These are phyloP conservation scores for Spodoptera litura DNA, from an alignment of 1,140 invertebrate species.

Conservation along the genomic window DNA sequence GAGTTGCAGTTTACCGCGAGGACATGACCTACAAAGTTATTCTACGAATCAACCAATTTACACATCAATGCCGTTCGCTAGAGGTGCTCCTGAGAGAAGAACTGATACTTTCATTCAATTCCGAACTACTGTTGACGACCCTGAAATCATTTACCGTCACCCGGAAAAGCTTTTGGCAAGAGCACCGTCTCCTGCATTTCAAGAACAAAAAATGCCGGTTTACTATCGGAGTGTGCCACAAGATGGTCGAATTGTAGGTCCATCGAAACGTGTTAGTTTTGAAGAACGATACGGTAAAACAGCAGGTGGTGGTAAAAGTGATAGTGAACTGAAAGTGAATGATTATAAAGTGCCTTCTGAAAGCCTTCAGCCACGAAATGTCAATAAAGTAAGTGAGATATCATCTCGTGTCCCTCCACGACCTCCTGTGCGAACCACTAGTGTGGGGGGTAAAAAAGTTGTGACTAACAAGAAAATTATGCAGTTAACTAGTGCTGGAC, in stretches of 20 bases:
- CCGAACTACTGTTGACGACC: slow-evolving; percentile 52
- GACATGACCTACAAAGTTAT: slow-evolving; percentile 60
- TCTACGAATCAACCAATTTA: slow-evolving; percentile 60
- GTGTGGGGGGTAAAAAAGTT: slow-evolving; percentile 62
- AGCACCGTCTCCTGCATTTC: slow-evolving; percentile 48
- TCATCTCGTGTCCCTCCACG: slow-evolving; percentile 58
- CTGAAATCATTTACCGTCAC: slow-evolving; percentile 69
- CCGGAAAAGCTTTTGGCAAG: slow-evolving; percentile 61
- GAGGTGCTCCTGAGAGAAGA: slow-evolving; percentile 69
- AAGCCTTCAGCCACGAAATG: slow-evolving; percentile 13
- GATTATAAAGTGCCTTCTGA: slow-evolving; percentile 21
- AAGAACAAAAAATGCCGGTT: slow-evolving; percentile 49
- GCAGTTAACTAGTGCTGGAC: slow-evolving; percentile 48
- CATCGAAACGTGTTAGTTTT: slow-evolving; percentile 70
- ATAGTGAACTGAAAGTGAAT: slow-evolving; percentile 38
- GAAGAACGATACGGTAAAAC: slow-evolving; percentile 56
- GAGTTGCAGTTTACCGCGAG: slow-evolving; percentile 69
- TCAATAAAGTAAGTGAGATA: slow-evolving; percentile 38
- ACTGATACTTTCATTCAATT: slow-evolving; percentile 73
- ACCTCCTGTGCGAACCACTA: slow-evolving; percentile 71
- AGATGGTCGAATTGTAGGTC: slow-evolving; percentile 48
- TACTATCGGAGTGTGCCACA: slow-evolving; percentile 56
- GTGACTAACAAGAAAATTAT: slow-evolving; percentile 57
- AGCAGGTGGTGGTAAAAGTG: background rate
- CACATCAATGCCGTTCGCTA: slow-evolving; percentile 59